Evolutionary conservation across 2,113 vertebrate species (phyloP).

Genomic region (Phalacrocorax aristotelis): DNA sequence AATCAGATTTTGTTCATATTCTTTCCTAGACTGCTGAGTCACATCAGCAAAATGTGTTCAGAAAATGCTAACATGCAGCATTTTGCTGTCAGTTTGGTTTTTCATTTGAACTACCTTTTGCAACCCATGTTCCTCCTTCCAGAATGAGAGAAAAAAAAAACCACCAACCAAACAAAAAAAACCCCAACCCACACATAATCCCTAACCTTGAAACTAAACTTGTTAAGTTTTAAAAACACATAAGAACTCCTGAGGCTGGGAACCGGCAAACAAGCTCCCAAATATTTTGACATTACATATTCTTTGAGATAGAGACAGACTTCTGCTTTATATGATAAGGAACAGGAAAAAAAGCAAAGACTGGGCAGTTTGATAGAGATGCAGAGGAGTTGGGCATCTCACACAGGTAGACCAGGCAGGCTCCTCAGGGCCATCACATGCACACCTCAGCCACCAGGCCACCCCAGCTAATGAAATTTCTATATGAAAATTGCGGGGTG

Average conservation of each 20-base stretch:
- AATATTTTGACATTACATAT: neutral
- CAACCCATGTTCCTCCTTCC: constrained; percentile 11
- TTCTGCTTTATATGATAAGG: neutral
- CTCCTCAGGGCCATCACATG: neutral
- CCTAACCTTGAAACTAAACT: constrained; percentile 39
- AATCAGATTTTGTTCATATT: constrained; percentile 68
- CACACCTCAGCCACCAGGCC: neutral
- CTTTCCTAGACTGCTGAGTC: constrained; percentile 13
- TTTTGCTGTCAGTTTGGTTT: constrained; percentile 47
- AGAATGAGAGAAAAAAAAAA: neutral
- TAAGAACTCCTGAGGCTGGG: neutral
- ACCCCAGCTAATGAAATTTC: neutral
- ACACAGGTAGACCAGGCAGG: neutral
- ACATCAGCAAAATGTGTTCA: constrained; percentile 64
- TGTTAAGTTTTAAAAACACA: neutral
- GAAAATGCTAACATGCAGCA: constrained; percentile 58
- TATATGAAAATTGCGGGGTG: rapidly evolving
- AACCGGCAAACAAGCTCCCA: neutral
- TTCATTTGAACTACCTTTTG: constrained; percentile 59
- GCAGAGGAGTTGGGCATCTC: neutral
- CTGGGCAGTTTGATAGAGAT: neutral
- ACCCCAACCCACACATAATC: neutral
- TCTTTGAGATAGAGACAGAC: neutral
- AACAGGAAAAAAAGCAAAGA: neutral
- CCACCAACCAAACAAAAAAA: too few species aligned